Conservation (phyloP, 1,140 invertebrate genomes). For the Achroia grisella region DNA sequence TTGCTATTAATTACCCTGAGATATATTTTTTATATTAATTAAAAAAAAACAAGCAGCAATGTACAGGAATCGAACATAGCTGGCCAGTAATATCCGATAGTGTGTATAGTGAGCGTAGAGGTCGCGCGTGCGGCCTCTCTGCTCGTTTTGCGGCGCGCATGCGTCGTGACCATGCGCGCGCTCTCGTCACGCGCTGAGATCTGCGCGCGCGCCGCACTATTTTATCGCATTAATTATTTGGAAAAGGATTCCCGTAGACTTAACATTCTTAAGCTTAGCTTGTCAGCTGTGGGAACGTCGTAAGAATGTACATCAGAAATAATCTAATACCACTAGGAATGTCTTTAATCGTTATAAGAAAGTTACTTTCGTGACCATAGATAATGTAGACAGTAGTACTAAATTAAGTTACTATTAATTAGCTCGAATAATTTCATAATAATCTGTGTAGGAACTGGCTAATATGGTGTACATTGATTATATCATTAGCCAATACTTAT, state of each 20-base stretch:
- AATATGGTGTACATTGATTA: too few relatives aligned
- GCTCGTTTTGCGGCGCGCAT: slow-evolving; percentile 50
- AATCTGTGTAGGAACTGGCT: too few relatives aligned
- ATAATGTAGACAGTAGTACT: too few relatives aligned
- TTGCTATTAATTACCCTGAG: too few relatives aligned
- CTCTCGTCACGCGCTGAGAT: slow-evolving; percentile 57
- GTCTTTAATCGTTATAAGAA: too few relatives aligned
- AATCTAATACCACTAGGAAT: too few relatives aligned
- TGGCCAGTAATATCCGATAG: slow-evolving; percentile 3
- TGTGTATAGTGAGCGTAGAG: slow-evolving; percentile 21
- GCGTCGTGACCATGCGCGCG: slow-evolving; percentile 63
- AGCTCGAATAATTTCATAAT: too few relatives aligned
- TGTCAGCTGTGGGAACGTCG: slow-evolving; percentile 55
- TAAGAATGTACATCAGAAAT: neutral
- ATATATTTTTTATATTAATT: neutral
- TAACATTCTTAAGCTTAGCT: slow-evolving; percentile 39
- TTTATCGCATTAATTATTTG: slow-evolving; percentile 73
- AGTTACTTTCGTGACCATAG: too few relatives aligned
- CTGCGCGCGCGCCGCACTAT: slow-evolving; percentile 50
- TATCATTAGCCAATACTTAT: too few relatives aligned
- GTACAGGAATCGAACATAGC: slow-evolving; percentile 18
- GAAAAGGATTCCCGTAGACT: slow-evolving; percentile 59
- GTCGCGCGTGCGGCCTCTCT: slow-evolving; percentile 56
- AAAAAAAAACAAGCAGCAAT: slow-evolving; percentile 16
- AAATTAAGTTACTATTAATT: too few relatives aligned